Evolutionary conservation across 2,888 invertebrate species (phyloP), one percentile per base, ranked within the genome.

Genomic region (Sinelater perroti): DNA sequence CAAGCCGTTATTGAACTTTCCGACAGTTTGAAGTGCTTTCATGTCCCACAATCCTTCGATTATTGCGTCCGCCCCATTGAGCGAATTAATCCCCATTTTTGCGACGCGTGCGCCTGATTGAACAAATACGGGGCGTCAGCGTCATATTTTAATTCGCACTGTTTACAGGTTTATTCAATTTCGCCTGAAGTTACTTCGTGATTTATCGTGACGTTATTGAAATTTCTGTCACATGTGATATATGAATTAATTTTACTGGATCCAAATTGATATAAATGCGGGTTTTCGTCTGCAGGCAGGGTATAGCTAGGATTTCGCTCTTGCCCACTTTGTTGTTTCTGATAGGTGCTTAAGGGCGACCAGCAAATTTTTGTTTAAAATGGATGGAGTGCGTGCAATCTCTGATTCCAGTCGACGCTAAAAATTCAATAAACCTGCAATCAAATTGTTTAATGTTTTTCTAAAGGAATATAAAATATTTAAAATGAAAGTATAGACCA

Each of bases 171-270:
- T 44, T 18, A 56, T 56, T 45, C 36, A 44, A 58, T 54, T 58
- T 50, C 17, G 56, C 42, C 35, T 24, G 31, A 40, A 56, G 36
- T 50, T 50, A 56, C 44, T 56, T 56, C 38, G 35, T 54, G 59
- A 59, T 59, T 59, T 59, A 55, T 59, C 10, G 45, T 59, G 50
- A 45, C 55, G 44, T 58, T 58, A 55, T 55, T 54, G 59, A 59
- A 59, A 54, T 59, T 55, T 59, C 45, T 55, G 55, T 59, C 55
- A 55, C 46, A 50, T 20, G 31, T 59, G 59, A 59, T 55, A 50
- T 59, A 59, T 59, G 55, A 59, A 59, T 59, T 59, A 55, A 59
- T 59, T 55, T 59, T 55, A 59, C 59, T 46, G 54, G 51, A 51
- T 55, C 20, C 28, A 58, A 49, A 58, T 51, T 56, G 51, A 56